phyloP scores from a whole-genome alignment of 2,113 vertebrate genomes.

The Brevimyrus niger region DNA sequence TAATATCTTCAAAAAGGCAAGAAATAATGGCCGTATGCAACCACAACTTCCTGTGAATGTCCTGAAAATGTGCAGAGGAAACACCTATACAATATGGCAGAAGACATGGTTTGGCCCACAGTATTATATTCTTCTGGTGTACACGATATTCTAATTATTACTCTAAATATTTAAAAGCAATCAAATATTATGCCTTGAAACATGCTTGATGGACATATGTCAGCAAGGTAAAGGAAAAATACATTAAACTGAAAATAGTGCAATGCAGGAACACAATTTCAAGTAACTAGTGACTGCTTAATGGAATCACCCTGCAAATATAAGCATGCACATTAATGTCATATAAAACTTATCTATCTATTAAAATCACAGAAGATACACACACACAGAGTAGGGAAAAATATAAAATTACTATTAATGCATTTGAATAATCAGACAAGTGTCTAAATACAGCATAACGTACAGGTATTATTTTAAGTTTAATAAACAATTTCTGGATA shows the following conservation, averaged over 20 bases:
- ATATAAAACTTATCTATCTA: background rate
- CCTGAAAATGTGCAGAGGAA: background rate
- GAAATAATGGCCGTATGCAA: background rate
- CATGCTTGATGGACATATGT: background rate
- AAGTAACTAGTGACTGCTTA: background rate
- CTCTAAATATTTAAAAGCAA: background rate
- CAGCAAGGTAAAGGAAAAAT: background rate
- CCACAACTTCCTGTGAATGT: background rate
- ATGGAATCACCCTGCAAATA: background rate
- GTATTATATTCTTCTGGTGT: background rate
- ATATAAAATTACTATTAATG: background rate
- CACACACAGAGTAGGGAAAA: background rate
- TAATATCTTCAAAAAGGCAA: background rate
- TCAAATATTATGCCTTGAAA: background rate
- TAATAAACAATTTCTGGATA: background rate
- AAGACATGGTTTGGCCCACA: background rate
- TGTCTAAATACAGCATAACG: background rate
- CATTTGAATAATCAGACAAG: background rate
- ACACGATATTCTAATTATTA: background rate
- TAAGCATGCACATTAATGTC: background rate
- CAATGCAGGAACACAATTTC: background rate
- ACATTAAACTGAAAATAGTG: background rate
- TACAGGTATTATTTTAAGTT: background rate
- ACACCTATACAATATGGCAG: background rate
- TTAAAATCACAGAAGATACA: background rate